A percentile compares a stretch with the other conserved stretches of the same genome.
phyloP scores from a whole-genome alignment of 23 tunicate genomes.

The Aplidium turbinatum region DNA sequence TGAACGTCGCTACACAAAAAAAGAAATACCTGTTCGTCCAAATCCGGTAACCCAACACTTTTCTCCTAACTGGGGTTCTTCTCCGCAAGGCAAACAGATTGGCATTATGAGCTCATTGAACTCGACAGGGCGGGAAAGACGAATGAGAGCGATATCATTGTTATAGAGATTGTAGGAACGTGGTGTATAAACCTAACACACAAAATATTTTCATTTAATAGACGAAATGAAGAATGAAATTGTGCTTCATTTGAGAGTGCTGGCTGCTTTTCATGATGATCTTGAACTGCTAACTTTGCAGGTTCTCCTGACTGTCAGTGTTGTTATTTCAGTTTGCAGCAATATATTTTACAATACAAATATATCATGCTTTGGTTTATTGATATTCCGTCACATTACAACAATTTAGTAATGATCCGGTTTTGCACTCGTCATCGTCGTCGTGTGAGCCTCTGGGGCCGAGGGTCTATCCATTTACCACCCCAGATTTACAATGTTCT shows the following conservation, averaged over 20 bases:
- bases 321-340: no score
- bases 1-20: no score
- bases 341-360: no score
- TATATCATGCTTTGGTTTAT: no score
- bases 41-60: slow-evolving; percentile 44
- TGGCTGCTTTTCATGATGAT: neutral
- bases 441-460: no score
- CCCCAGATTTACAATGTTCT: no score
- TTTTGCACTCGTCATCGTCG: no score
- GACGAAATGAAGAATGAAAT: neutral
- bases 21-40: slow-evolving; percentile 22
- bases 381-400: no score
- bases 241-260: neutral
- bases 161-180: neutral
- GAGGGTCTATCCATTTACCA: no score
- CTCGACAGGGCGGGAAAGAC: slow-evolving; percentile 3
- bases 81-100: slow-evolving; percentile 33
- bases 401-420: no score
- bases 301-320: no score
- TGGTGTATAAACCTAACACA: neutral
- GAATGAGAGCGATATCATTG: slow-evolving; percentile 22
- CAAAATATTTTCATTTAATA: neutral
- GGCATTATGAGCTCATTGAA: slow-evolving; percentile 25
- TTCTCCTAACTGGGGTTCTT: slow-evolving; percentile 16
- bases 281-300: no score